A percentile compares a stretch with the other conserved stretches of the same genome.
Evolutionary conservation across 2,113 vertebrate genomes (phyloP).

Genomic region (Empidonax traillii): DNA sequence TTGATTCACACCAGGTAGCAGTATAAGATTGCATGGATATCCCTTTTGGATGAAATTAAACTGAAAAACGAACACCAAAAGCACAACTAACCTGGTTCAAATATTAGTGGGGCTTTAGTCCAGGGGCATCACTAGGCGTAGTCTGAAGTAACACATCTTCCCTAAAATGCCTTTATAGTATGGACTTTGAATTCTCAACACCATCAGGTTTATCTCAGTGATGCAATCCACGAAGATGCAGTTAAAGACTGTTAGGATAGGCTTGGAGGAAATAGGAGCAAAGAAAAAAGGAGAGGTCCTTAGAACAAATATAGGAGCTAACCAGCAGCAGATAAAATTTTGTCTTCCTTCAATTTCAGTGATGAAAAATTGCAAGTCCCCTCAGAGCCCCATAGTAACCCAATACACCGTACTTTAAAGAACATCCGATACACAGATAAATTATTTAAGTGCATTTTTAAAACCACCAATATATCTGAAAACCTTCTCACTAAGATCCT

Average conservation of each 20-base stretch:
- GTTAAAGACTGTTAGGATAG: neutral
- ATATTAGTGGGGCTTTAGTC: neutral
- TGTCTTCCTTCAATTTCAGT: neutral
- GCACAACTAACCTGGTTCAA: neutral
- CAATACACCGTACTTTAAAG: neutral
- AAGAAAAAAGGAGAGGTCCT: neutral
- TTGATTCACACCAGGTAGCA: neutral
- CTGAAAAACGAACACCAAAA: neutral
- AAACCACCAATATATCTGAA: neutral
- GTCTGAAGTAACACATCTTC: neutral
- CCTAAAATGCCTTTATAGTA: neutral
- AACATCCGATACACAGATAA: neutral
- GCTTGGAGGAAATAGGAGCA: neutral
- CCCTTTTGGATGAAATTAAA: neutral
- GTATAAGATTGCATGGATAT: neutral
- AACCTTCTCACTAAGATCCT: neutral
- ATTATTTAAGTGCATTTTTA: neutral
- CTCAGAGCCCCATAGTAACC: neutral
- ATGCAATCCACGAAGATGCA: neutral
- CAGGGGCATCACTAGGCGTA: rapidly evolving
- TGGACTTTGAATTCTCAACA: neutral
- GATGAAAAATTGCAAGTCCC: neutral
- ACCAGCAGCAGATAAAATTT: neutral
- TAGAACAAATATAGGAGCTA: neutral
- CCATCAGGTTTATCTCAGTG: neutral